Percentiles rank a stretch among this genome's conserved stretches.
Conservation (phyloP, 2,797 vertebrate genomes). For the Platalea minor region DNA sequence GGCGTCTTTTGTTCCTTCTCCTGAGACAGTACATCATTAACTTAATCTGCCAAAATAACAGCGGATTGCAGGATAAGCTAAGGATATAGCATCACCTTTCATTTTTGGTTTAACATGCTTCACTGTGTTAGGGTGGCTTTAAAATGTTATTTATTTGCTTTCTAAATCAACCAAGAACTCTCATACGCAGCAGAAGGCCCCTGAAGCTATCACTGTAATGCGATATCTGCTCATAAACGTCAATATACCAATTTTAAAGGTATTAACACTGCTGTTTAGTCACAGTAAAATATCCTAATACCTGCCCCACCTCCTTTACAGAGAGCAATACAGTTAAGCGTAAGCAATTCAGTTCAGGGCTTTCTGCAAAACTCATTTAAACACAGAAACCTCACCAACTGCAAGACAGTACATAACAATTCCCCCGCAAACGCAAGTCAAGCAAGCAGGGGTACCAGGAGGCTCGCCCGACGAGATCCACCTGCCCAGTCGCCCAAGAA, state of each 20-base stretch:
- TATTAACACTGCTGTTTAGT: constrained; percentile 7
- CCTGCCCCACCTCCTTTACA: neutral
- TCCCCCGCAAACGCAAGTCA: neutral
- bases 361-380: neutral
- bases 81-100: neutral
- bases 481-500: neutral
- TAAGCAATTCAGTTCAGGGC: neutral
- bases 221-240: neutral
- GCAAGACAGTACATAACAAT: neutral
- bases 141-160: constrained; percentile 22
- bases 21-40: neutral
- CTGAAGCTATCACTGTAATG: constrained; percentile 21
- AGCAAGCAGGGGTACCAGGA: neutral
- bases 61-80: neutral
- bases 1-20: neutral
- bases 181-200: neutral
- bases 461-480: fast-evolving
- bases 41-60: neutral
- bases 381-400: neutral
- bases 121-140: neutral
- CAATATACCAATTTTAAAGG: constrained; percentile 34
- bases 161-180: constrained; percentile 7
- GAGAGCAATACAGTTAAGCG: neutral
- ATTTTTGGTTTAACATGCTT: neutral
- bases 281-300: neutral